phyloP scores from a whole-genome alignment of 2,888 invertebrate genomes.

The Ceramica pisi region DNA sequence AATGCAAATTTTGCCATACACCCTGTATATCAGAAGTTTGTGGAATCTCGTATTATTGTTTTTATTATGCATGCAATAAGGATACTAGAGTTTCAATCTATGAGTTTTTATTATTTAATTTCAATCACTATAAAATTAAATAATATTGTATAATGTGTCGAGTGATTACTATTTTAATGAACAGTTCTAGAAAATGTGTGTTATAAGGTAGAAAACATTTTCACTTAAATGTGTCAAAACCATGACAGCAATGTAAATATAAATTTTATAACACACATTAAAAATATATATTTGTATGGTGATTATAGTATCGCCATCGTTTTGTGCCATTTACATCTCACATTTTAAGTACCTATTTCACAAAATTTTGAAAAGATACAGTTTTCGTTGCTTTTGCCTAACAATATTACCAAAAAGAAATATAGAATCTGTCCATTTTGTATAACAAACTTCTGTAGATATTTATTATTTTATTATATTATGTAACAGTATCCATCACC shows the following conservation, averaged over 20 bases:
- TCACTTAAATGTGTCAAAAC: not conserved
- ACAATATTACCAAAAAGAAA: not conserved
- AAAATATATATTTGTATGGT: constrained; percentile 6
- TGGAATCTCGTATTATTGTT: constrained; percentile 41
- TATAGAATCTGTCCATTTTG: constrained; percentile 27
- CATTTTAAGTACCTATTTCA: not conserved
- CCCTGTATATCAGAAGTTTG: not conserved
- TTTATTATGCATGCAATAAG: constrained; percentile 2
- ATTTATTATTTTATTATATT: constrained; percentile 3
- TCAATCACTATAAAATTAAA: constrained; percentile 5
- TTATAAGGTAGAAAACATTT: not conserved
- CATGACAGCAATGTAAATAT: constrained; percentile 10
- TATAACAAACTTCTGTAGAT: constrained; percentile 2
- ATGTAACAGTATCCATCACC: constrained; percentile 6
- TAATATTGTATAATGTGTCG: not conserved
- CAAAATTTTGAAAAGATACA: constrained; percentile 1
- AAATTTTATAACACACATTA: constrained; percentile 4
- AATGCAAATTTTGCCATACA: not conserved
- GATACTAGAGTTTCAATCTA: constrained; percentile 11
- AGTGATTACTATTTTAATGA: constrained; percentile 6
- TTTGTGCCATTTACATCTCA: constrained; percentile 46
- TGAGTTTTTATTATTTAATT: constrained; percentile 5
- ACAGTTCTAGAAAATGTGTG: not conserved
- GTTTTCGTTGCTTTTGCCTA: constrained; percentile 7
- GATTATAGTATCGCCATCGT: constrained; percentile 4